A percentile compares a stretch with the other conserved stretches of the same genome.
These are phyloP conservation scores for Aptenodytes patagonicus DNA, from an alignment of 2,113 vertebrate species.

Conservation along the genomic window DNA sequence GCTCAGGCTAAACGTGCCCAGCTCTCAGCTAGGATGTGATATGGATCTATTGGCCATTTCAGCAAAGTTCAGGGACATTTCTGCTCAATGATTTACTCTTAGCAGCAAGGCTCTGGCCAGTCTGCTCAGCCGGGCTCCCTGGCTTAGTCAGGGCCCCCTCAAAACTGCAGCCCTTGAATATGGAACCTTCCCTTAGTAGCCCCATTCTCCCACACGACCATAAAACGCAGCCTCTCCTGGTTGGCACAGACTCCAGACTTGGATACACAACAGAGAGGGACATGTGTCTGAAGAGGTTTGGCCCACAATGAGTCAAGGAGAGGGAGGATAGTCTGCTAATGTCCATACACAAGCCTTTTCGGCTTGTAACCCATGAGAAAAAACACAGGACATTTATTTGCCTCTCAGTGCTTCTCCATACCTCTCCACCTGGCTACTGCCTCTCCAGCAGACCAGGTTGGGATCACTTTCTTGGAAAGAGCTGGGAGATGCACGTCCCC, in stretches of 20 bases:
- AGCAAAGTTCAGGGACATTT: background rate
- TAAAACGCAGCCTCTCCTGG: background rate
- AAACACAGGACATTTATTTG: background rate
- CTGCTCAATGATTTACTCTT: background rate
- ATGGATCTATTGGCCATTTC: background rate
- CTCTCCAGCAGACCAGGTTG: background rate
- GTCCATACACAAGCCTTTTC: background rate
- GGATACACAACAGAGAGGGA: background rate
- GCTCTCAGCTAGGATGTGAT: fast-evolving
- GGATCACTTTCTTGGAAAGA: background rate
- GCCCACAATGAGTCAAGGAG: background rate
- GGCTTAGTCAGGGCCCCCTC: background rate
- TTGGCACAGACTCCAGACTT: background rate
- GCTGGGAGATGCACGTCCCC: background rate
- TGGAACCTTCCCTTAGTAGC: background rate
- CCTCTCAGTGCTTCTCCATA: fast-evolving
- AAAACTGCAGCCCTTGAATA: background rate
- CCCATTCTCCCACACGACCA: background rate
- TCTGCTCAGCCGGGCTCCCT: background rate
- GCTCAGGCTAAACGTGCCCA: background rate
- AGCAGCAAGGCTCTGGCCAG: background rate
- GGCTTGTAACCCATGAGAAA: background rate
- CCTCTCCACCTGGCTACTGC: background rate
- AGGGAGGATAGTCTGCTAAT: background rate
- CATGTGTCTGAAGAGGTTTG: background rate